Percentiles rank a stretch among this genome's conserved stretches.
Evolutionary conservation across 53 echinoderm and acorn worm species (phyloP).

Genomic region (Stichopus horrens): DNA sequence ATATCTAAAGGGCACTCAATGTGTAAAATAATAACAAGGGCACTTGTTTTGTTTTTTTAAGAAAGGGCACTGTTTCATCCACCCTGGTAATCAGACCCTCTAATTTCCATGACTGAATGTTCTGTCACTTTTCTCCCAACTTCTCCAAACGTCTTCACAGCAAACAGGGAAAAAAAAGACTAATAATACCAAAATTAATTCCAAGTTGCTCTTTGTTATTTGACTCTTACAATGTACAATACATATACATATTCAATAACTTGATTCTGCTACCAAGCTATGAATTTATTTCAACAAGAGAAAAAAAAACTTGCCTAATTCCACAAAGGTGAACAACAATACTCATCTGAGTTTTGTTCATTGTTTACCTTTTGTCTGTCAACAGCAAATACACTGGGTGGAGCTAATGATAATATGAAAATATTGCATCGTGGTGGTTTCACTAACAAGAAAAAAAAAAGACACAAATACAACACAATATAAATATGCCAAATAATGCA

Average conservation of each 20-base stretch:
- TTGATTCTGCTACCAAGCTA: background rate
- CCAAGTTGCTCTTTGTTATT: background rate
- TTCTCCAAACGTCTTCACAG: too few relatives aligned
- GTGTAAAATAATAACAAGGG: too few relatives aligned
- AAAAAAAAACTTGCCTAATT: background rate
- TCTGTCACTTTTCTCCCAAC: too few relatives aligned
- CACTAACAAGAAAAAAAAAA: background rate
- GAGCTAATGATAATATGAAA: background rate
- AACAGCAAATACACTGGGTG: background rate
- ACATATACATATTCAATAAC: slow-evolving; percentile 10
- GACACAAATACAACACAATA: too few relatives aligned
- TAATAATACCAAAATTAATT: background rate
- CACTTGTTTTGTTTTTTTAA: too few relatives aligned
- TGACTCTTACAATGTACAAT: slow-evolving; percentile 25
- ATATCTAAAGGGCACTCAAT: too few relatives aligned
- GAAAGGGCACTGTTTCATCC: too few relatives aligned
- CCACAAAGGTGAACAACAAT: background rate
- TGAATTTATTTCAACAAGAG: background rate
- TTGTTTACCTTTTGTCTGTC: background rate
- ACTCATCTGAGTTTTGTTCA: background rate
- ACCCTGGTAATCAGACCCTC: too few relatives aligned
- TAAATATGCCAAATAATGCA: too few relatives aligned
- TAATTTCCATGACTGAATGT: too few relatives aligned
- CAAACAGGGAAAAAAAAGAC: background rate
- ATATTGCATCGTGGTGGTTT: background rate